These are phyloP conservation scores for Agrilus cyanescens DNA, from an alignment of 2,888 invertebrate genomes.

Conservation along the genomic window DNA sequence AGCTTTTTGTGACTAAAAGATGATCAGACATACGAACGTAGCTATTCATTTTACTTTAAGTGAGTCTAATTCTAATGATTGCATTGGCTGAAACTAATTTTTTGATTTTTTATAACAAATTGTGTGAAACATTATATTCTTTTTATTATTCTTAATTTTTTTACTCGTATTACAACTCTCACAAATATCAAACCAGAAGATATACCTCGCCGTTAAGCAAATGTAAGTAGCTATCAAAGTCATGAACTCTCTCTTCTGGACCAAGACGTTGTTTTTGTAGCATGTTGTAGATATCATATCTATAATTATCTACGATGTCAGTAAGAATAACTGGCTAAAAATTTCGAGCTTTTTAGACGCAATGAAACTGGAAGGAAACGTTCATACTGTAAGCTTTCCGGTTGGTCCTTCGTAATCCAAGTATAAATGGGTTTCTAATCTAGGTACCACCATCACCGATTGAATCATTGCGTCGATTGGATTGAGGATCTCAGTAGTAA, in stretches of 20 bases:
- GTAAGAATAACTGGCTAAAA: constrained; percentile 63
- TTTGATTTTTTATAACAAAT: too few relatives aligned
- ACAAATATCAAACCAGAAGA: too few relatives aligned
- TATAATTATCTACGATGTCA: constrained; percentile 53
- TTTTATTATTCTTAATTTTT: too few relatives aligned
- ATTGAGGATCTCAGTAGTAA: constrained; percentile 55
- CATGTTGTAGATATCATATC: constrained; percentile 47
- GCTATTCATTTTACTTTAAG: too few relatives aligned
- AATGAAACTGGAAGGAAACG: too few relatives aligned
- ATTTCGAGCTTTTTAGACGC: constrained; percentile 5
- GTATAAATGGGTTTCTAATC: constrained; percentile 70
- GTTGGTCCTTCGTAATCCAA: constrained; percentile 42
- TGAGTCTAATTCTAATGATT: too few relatives aligned
- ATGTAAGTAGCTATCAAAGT: constrained; percentile 70
- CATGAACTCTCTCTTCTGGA: constrained; percentile 59
- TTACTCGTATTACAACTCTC: too few relatives aligned
- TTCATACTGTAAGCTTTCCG: too few relatives aligned
- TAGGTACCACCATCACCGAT: constrained; percentile 58
- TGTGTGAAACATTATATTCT: too few relatives aligned
- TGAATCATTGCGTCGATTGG: constrained; percentile 65
- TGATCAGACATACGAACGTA: too few relatives aligned
- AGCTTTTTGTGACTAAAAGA: too few relatives aligned
- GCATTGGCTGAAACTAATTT: too few relatives aligned
- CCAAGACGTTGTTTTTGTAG: constrained; percentile 61
- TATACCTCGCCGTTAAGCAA: constrained; percentile 58